Percentiles rank a stretch among this genome's conserved stretches.
Evolutionary conservation across 2,113 vertebrate genomes (phyloP).

Genomic region (Gymnarchus niloticus): DNA sequence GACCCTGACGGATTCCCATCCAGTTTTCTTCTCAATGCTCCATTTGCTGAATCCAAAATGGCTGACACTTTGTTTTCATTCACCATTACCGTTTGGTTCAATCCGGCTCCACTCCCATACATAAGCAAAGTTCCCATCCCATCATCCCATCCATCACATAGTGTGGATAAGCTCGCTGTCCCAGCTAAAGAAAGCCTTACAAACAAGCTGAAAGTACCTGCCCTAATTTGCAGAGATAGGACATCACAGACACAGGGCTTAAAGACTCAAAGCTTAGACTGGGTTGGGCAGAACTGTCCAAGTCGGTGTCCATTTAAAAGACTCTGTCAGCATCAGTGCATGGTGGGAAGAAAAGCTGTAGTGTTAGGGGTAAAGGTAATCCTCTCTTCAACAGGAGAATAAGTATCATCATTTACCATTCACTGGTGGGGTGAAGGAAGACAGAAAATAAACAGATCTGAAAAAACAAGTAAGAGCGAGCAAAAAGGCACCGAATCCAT

Average conservation of each 20-base stretch:
- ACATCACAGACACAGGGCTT: neutral
- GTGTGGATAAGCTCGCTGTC: too few relatives aligned
- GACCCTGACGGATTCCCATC: neutral
- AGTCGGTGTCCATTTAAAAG: neutral
- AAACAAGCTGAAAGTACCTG: neutral
- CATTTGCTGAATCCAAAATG: neutral
- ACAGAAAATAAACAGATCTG: neutral
- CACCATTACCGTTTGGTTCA: neutral
- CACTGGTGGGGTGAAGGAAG: neutral
- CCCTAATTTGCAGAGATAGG: neutral
- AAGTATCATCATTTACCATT: neutral
- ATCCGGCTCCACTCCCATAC: neutral
- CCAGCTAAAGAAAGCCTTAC: neutral
- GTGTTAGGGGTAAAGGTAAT: too few relatives aligned
- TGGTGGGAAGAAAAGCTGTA: neutral
- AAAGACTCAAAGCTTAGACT: neutral
- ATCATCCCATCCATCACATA: too few relatives aligned
- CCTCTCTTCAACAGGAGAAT: neutral
- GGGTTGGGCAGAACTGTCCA: too few relatives aligned
- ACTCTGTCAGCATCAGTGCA: neutral
- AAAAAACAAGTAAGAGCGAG: neutral
- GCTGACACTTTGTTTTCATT: neutral
- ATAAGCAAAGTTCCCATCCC: neutral
- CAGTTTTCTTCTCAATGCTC: neutral
- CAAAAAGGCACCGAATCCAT: neutral